phyloP scores from a whole-genome alignment of 2,888 invertebrate species.

The Cacoxenus indagator region DNA sequence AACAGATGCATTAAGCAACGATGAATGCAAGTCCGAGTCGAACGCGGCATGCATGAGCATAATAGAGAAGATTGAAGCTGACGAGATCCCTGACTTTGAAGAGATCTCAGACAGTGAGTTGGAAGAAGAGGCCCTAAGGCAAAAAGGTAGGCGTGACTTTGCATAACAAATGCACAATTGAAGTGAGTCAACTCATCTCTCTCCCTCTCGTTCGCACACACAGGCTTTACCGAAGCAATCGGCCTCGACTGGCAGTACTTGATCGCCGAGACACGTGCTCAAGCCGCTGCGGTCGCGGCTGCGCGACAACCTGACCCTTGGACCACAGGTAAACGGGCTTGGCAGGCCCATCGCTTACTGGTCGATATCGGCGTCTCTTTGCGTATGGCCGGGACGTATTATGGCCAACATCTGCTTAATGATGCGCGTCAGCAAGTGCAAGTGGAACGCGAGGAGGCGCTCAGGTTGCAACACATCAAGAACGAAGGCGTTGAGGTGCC shows the following conservation, averaged over 20 bases:
- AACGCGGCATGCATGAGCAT: slow-evolving; percentile 59
- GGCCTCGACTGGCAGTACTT: slow-evolving; percentile 97
- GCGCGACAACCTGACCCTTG: slow-evolving; percentile 66
- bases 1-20: slow-evolving; percentile 34
- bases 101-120: slow-evolving; percentile 92
- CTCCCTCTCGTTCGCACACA: not conserved
- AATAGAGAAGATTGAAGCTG: slow-evolving; percentile 55
- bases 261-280: slow-evolving; percentile 79
- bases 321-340: slow-evolving; percentile 79
- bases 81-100: slow-evolving; percentile 81
- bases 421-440: slow-evolving; percentile 64
- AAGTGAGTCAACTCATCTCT: not conserved
- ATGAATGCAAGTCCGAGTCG: slow-evolving; percentile 28
- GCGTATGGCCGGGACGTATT: slow-evolving; percentile 80
- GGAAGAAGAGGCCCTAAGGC: slow-evolving; percentile 86
- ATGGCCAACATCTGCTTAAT: slow-evolving; percentile 72
- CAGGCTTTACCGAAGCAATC: slow-evolving; percentile 85
- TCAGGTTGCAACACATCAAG: slow-evolving; percentile 29
- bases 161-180: not conserved
- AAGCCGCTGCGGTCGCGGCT: slow-evolving; percentile 52
- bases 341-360: slow-evolving; percentile 85
- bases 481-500: not conserved
- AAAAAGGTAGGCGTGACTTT: slow-evolving; percentile 69
- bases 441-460: slow-evolving; percentile 47
- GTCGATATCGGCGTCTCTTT: slow-evolving; percentile 85